phyloP scores from a whole-genome alignment of 2,113 vertebrate genomes.

The Brienomyrus longianalis region DNA sequence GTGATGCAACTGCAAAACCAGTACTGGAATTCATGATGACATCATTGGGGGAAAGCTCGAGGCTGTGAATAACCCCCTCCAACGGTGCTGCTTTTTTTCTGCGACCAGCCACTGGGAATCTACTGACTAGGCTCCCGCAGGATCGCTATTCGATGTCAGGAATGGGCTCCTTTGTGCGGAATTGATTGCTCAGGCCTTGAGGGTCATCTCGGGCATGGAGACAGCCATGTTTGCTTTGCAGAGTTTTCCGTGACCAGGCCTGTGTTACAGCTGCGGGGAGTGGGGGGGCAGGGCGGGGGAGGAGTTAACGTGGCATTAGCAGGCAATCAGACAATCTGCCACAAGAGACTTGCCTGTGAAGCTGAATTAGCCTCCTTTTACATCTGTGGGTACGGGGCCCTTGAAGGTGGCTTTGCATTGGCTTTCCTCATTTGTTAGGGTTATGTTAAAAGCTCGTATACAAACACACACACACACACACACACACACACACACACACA shows the following conservation, averaged over 20 bases:
- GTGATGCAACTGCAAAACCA: background rate
- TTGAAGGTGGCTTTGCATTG: background rate
- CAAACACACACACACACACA: background rate
- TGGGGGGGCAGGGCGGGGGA: background rate
- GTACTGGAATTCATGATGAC: background rate
- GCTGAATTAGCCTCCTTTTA: background rate
- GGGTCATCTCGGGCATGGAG: background rate
- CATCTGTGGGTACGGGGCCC: background rate
- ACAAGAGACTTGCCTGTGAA: background rate
- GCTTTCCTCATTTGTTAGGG: background rate
- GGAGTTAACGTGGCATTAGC: background rate
- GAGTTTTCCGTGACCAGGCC: constrained; percentile 23
- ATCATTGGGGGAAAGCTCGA: background rate
- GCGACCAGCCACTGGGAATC: constrained; percentile 13
- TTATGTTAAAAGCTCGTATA: background rate
- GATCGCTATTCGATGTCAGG: constrained; percentile 13
- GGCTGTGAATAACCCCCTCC: background rate
- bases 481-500: background rate
- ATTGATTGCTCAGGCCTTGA: constrained; percentile 23
- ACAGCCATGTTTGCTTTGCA: constrained; percentile 11
- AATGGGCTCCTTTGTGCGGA: background rate
- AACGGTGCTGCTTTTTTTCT: background rate
- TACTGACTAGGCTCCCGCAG: constrained; percentile 15
- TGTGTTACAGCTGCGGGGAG: constrained; percentile 32
- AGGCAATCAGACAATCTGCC: background rate